Conservation (phyloP, 2,113 vertebrate genomes). For the Rostratula benghalensis region DNA sequence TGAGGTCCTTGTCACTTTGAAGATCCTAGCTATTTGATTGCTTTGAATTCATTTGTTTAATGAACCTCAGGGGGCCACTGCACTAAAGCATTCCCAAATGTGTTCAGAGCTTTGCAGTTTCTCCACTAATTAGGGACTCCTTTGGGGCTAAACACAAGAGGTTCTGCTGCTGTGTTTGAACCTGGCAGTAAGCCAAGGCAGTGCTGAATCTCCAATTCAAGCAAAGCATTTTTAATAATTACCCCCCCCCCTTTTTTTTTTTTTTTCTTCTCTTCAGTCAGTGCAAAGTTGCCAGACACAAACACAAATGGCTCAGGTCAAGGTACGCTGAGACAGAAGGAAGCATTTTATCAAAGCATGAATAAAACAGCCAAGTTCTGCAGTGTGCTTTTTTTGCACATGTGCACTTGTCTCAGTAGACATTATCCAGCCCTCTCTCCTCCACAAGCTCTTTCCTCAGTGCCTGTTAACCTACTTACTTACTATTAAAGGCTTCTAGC, state of each 20-base stretch:
- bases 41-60: constrained; percentile 42
- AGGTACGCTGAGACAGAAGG: not conserved
- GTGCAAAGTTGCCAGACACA: not conserved
- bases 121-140: constrained; percentile 54
- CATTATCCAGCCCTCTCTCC: not conserved
- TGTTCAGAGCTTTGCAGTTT: constrained; percentile 13
- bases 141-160: constrained; percentile 19
- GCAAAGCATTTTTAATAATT: not conserved
- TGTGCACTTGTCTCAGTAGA: not conserved
- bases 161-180: not conserved
- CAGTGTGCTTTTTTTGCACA: not conserved
- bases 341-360: constrained; percentile 48
- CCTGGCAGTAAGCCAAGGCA: not conserved
- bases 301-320: not conserved
- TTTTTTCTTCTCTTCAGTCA: not conserved
- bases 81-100: constrained; percentile 2
- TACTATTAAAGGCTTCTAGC: not conserved
- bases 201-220: not conserved
- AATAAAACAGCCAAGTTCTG: constrained; percentile 36
- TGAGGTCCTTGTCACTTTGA: constrained; percentile 11
- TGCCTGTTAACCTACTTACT: not conserved
- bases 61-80: constrained; percentile 25
- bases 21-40: constrained; percentile 7
- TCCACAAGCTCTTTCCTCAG: not conserved
- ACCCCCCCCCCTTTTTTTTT: not conserved